These are phyloP conservation scores for Rallus limicola DNA, from an alignment of 2,113 vertebrate genomes.

Conservation along the genomic window DNA sequence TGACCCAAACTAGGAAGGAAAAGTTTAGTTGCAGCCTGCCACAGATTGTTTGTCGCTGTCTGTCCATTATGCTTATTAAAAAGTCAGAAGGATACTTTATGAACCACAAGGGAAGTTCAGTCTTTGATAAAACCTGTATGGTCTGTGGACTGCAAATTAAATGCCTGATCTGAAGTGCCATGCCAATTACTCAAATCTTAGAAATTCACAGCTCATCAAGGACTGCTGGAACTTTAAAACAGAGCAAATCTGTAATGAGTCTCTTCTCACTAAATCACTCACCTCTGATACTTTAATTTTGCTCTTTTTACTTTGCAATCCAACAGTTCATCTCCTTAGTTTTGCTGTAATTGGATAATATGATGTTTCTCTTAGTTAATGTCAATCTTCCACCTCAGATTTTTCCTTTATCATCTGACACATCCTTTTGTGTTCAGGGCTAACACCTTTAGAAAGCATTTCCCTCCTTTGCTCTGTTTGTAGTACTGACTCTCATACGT, in stretches of 20 bases:
- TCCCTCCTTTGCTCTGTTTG: not conserved
- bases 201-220: not conserved
- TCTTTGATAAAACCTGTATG: not conserved
- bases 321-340: not conserved
- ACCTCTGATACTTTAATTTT: not conserved
- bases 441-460: not conserved
- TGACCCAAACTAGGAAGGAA: not conserved
- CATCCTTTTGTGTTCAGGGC: not conserved
- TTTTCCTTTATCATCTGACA: not conserved
- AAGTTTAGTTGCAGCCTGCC: not conserved
- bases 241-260: not conserved
- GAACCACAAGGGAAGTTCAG: not conserved
- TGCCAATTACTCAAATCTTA: not conserved
- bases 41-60: not conserved
- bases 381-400: not conserved
- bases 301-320: not conserved
- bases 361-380: not conserved
- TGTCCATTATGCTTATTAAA: not conserved
- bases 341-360: not conserved
- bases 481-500: not conserved
- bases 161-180: not conserved
- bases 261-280: not conserved
- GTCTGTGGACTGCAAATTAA: not conserved
- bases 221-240: not conserved
- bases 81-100: not conserved